Evolutionary conservation across 2,797 vertebrate species (phyloP).

Genomic region (Halcyon smyrnensis): DNA sequence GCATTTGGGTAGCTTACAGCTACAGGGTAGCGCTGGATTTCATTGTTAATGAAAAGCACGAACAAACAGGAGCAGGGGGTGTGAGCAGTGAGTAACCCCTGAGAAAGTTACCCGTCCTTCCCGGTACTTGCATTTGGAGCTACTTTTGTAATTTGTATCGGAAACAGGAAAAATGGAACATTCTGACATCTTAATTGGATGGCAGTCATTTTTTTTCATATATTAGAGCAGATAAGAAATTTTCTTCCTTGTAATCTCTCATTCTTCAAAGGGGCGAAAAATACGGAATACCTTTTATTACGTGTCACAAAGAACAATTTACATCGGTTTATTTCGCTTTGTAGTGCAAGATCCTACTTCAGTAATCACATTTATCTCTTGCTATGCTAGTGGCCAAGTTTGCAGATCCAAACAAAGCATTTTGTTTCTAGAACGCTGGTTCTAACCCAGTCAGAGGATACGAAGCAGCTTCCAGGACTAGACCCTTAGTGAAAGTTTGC

Average conservation of each 20-base stretch:
- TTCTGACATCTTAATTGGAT: neutral
- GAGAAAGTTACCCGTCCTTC: neutral
- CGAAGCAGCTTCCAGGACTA: conserved; percentile 19
- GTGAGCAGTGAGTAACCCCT: neutral
- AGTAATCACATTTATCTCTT: neutral
- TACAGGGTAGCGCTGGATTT: neutral
- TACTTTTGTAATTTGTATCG: neutral
- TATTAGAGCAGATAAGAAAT: neutral
- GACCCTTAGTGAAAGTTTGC: conserved; percentile 31
- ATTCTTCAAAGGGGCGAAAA: neutral
- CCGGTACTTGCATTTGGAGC: neutral
- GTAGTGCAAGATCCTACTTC: neutral
- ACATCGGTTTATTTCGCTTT: neutral
- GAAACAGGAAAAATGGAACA: neutral
- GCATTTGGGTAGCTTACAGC: neutral
- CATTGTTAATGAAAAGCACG: neutral
- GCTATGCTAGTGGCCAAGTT: neutral
- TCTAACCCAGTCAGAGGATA: conserved; percentile 4
- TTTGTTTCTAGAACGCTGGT: conserved; percentile 2
- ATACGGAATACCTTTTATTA: neutral
- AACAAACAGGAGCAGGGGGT: neutral
- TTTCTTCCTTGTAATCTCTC: neutral
- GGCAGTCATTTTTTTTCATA: neutral
- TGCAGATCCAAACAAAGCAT: neutral
- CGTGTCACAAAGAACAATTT: neutral